Evolutionary conservation across 2,888 invertebrate genomes (phyloP), one percentile per base, ranked within the genome.

Genomic region (Ennomos quercinarius): DNA sequence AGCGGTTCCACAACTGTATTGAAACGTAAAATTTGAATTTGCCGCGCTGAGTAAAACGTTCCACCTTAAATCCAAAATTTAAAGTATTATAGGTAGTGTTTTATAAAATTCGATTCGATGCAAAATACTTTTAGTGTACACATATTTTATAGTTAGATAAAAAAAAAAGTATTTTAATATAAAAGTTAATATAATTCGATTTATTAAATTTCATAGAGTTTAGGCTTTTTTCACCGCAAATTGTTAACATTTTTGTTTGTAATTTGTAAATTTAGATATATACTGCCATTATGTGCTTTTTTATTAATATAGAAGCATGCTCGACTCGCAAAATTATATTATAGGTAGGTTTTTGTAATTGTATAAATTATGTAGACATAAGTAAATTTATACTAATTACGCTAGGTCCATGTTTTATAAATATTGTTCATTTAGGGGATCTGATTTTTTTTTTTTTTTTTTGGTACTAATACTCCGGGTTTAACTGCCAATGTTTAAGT

Each of bases 91-190:
- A 43, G 38, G 54, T 57, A 50, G 40, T 52, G 39, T 10, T 51
- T 37, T 50, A 43, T 37, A 43, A 17, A 57, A 48, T 61, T 63
- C 63, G 63, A 62, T 66, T 67, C 53, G 61, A 63, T 51, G 53
- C 64, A 64, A 53, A 63, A 61, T 54, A 48, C 63, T 55, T 59
- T 46, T 67, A 64, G 63, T 64, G 58, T 65, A 68, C 57, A 63
- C 64, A 54, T 66, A 64, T 48, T 64, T 37, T 59, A 69, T 67
- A 67, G 64, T 55, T 59, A 63, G 63, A 61, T n/a, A n/a, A 52
- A 57, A 64, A 64, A 64, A 63, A 64, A 64, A 63, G 64, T 65
- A 67, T 65, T 67, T 67, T 65, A 65, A 57, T 57, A 67, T 60
- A 43, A 54, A 41, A 12, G n/a, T n/a, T n/a, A 10, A 40, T 47